These are phyloP conservation scores for Eulithis prunata DNA, from an alignment of 2,888 invertebrate genomes.

Conservation along the genomic window DNA sequence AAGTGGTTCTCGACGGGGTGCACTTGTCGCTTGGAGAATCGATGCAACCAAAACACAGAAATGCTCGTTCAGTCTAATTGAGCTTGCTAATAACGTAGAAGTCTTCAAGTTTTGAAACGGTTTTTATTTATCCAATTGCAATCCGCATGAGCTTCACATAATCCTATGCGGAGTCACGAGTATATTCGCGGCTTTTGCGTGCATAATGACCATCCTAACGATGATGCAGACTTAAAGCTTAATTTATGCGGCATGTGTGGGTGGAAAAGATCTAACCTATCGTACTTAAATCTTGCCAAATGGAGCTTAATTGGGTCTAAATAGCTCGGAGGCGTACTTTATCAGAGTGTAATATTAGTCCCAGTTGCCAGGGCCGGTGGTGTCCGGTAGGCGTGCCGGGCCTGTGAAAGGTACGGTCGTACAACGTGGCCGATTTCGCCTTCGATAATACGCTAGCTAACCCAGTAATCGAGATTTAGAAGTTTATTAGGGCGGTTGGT, in stretches of 20 bases:
- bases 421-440: conserved; percentile 65
- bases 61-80: conserved; percentile 49
- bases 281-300: conserved; percentile 41
- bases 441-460: conserved; percentile 62
- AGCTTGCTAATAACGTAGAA: conserved; percentile 56
- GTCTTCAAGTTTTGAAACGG: conserved; percentile 64
- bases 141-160: conserved; percentile 63
- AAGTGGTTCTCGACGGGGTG: conserved; percentile 36
- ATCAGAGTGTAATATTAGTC: conserved; percentile 48
- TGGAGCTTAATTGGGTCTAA: conserved; percentile 49
- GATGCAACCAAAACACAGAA: conserved; percentile 49
- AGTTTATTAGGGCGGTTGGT: conserved; percentile 47
- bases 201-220: conserved; percentile 43
- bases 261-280: conserved; percentile 32
- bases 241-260: conserved; percentile 39
- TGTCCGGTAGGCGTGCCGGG: conserved; percentile 64
- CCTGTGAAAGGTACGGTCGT: conserved; percentile 74
- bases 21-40: conserved; percentile 43
- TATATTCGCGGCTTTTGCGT: conserved; percentile 40
- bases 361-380: conserved; percentile 43
- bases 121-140: conserved; percentile 61
- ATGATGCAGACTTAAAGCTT: conserved; percentile 38
- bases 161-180: conserved; percentile 60
- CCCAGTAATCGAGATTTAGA: conserved; percentile 60
- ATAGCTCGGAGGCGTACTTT: conserved; percentile 48